Percentiles rank a stretch among this genome's conserved stretches.
Conservation (phyloP, 92 coral and sea anemone genomes). For the Meandrina meandrites region DNA sequence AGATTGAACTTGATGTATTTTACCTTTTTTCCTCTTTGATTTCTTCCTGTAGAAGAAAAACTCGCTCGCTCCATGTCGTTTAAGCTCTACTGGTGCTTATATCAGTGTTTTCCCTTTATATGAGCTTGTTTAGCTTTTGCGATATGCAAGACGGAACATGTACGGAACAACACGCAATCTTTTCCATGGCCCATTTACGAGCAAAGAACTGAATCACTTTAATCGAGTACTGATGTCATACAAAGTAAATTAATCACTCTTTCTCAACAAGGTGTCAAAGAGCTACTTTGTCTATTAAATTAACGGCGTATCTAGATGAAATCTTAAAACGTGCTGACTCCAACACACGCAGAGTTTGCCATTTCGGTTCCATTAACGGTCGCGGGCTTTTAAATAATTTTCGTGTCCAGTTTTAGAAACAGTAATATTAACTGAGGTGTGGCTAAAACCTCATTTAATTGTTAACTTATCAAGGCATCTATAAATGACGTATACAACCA, state of each 20-base stretch:
- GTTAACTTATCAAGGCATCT: background rate
- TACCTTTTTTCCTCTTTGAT: background rate
- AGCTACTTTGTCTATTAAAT: slow-evolving; percentile 25
- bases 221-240: slow-evolving; percentile 31
- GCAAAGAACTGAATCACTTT: slow-evolving; percentile 4
- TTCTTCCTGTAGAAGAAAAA: background rate
- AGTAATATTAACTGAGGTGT: background rate
- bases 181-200: slow-evolving; percentile 16
- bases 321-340: background rate
- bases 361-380: background rate
- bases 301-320: slow-evolving; percentile 8
- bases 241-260: slow-evolving; percentile 28
- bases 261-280: slow-evolving; percentile 16
- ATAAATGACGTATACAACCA: slow-evolving; percentile 19
- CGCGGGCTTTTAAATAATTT: background rate
- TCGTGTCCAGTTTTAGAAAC: background rate
- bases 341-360: slow-evolving; percentile 10
- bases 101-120: slow-evolving; percentile 10
- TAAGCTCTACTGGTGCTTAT: background rate
- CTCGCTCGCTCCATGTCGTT: background rate
- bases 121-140: background rate
- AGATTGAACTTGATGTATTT: background rate
- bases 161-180: slow-evolving; percentile 12
- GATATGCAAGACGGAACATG: background rate
- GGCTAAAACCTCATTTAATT: background rate